These are phyloP conservation scores for Actinernus sp. DNA, from an alignment of 92 coral and sea anemone genomes.

Conservation along the genomic window DNA sequence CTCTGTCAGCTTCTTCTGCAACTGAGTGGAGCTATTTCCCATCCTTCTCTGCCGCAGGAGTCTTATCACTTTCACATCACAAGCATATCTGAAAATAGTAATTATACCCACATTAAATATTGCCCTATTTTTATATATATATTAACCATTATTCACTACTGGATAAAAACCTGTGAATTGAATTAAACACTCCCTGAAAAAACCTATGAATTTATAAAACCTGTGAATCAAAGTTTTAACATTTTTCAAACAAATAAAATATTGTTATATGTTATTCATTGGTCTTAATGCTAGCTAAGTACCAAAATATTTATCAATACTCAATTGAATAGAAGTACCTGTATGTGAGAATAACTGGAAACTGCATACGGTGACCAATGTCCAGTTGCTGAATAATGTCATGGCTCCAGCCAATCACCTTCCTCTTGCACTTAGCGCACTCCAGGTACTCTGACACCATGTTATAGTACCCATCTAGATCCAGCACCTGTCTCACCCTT, in stretches of 20 bases:
- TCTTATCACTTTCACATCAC: slow-evolving; percentile 62
- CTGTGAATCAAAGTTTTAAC: too few species aligned
- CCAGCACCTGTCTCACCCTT: slow-evolving; percentile 35
- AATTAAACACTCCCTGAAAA: too few species aligned
- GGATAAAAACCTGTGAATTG: too few species aligned
- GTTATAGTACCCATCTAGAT: slow-evolving; percentile 53
- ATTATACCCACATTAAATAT: too few species aligned
- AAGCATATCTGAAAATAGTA: slow-evolving; percentile 48
- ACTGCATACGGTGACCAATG: slow-evolving; percentile 47
- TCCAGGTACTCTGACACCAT: slow-evolving; percentile 53
- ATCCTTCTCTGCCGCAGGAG: slow-evolving; percentile 47
- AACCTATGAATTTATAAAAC: too few species aligned
- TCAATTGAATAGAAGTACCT: too few species aligned
- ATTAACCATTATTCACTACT: too few species aligned
- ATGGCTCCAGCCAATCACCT: slow-evolving; percentile 69
- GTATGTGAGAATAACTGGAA: slow-evolving; percentile 58
- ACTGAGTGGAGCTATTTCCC: slow-evolving; percentile 60
- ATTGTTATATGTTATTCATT: too few species aligned
- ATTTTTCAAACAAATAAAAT: too few species aligned
- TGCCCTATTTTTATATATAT: too few species aligned
- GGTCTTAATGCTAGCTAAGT: too few species aligned
- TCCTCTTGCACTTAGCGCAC: slow-evolving; percentile 38
- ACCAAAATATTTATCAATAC: too few species aligned
- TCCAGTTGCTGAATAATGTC: slow-evolving; percentile 55
- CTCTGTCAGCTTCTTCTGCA: slow-evolving; percentile 52